These are phyloP conservation scores for Crematogaster levior DNA, from an alignment of 2,888 invertebrate genomes.

Conservation along the genomic window DNA sequence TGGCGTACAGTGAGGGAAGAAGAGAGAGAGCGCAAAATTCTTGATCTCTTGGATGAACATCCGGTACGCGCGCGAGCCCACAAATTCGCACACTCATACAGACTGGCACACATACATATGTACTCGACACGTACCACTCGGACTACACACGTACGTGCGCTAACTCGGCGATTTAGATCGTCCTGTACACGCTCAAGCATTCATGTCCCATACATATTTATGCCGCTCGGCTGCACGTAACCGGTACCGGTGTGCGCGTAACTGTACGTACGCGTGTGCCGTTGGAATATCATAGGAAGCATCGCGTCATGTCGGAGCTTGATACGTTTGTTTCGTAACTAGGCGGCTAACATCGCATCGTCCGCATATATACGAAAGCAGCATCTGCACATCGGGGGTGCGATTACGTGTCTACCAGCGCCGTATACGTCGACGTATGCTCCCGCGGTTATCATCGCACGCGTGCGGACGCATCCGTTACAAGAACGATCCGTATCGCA, in stretches of 20 bases:
- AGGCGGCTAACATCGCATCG: conserved; percentile 75
- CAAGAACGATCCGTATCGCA: conserved; percentile 19
- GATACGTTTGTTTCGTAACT: conserved; percentile 84
- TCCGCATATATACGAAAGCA: conserved; percentile 58
- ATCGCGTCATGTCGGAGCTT: conserved; percentile 79
- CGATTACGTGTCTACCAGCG: conserved; percentile 21
- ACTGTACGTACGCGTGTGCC: conserved; percentile 52
- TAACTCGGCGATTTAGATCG: conserved; percentile 71
- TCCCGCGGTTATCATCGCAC: conserved; percentile 56
- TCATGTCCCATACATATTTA: conserved; percentile 85
- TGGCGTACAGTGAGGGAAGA: not conserved
- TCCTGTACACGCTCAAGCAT: conserved; percentile 81
- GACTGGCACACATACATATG: not conserved
- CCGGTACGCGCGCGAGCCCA: not conserved
- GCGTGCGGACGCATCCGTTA: conserved; percentile 19
- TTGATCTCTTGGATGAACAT: conserved; percentile 40
- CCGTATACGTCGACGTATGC: conserved; percentile 44
- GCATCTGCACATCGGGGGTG: conserved; percentile 56
- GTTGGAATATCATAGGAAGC: conserved; percentile 76
- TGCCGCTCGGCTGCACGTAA: conserved; percentile 77
- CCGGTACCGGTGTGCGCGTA: conserved; percentile 66
- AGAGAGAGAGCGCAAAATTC: conserved; percentile 20
- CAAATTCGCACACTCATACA: not conserved
- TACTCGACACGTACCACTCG: too few species aligned
- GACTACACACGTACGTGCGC: conserved; percentile 40